Evolutionary conservation across 2,888 invertebrate genomes (phyloP).

Genomic region (Cosmopolites sordidus): DNA sequence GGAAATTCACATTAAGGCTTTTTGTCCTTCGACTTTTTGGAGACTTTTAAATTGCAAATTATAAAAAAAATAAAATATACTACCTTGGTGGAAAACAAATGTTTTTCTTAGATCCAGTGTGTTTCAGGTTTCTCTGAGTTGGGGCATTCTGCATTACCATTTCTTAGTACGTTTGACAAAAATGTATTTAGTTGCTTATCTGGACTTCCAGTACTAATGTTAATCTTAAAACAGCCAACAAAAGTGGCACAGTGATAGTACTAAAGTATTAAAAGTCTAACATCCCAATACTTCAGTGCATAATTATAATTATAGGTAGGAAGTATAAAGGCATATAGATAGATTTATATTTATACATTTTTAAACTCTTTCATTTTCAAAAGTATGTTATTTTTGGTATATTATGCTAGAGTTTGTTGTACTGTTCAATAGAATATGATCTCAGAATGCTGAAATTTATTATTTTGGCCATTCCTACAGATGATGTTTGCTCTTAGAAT

Average conservation of each 20-base stretch:
- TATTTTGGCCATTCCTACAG: no score
- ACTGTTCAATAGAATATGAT: constrained; percentile 23
- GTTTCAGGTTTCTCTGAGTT: no score
- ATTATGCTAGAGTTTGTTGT: constrained; percentile 22
- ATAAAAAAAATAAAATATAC: no score
- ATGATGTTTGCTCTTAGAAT: no score
- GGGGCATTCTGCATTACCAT: background rate
- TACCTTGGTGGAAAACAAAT: no score
- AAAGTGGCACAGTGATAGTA: constrained; percentile 48
- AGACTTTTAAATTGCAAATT: background rate
- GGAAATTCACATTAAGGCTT: constrained; percentile 36
- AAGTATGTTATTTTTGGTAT: constrained; percentile 32
- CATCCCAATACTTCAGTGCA: constrained; percentile 52
- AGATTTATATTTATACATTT: constrained; percentile 42
- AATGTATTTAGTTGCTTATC: constrained; percentile 23
- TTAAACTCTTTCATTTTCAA: constrained; percentile 39
- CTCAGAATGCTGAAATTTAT: no score
- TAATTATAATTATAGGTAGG: constrained; percentile 45
- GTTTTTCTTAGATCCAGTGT: no score
- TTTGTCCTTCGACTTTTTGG: constrained; percentile 10
- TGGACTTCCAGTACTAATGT: constrained; percentile 43
- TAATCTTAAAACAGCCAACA: constrained; percentile 48
- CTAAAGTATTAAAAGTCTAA: constrained; percentile 52
- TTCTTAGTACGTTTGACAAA: background rate
- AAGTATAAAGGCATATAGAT: constrained; percentile 52